Conservation (phyloP, 1,140 invertebrate genomes). For the Ptiloglossa arizonensis region DNA sequence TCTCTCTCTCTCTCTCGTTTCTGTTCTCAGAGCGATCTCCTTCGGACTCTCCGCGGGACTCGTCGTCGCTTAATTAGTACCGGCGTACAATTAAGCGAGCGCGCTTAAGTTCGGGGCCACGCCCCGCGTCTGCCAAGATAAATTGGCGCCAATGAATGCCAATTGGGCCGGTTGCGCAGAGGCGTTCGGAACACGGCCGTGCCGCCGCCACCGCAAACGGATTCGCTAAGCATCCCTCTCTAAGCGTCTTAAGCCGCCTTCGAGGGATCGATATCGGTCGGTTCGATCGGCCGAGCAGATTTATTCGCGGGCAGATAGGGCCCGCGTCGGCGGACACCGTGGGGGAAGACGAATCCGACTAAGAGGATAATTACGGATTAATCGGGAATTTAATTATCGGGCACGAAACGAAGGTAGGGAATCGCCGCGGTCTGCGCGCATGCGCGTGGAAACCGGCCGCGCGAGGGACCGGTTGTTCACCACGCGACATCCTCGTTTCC, state of each 20-base stretch:
- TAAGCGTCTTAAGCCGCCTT: slow-evolving; percentile 58
- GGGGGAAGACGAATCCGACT: neutral
- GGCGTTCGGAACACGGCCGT: slow-evolving; percentile 24
- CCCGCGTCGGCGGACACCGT: neutral
- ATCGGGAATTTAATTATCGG: slow-evolving; percentile 46
- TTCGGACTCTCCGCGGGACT: slow-evolving; percentile 38
- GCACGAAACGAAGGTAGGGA: neutral
- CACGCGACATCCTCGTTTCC: neutral
- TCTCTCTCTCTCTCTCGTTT: neutral
- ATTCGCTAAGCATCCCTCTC: slow-evolving; percentile 28
- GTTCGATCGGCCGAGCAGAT: slow-evolving; percentile 48
- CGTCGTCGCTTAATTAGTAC: slow-evolving; percentile 69
- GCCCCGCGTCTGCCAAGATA: slow-evolving; percentile 61
- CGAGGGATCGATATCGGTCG: slow-evolving; percentile 51
- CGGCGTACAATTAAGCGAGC: slow-evolving; percentile 66
- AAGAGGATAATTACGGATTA: slow-evolving; percentile 48
- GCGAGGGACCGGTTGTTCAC: neutral
- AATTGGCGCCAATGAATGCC: slow-evolving; percentile 71
- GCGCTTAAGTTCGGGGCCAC: slow-evolving; percentile 62
- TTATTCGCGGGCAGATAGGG: slow-evolving; percentile 52
- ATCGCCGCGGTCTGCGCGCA: neutral
- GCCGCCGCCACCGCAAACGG: slow-evolving; percentile 19
- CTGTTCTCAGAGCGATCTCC: neutral
- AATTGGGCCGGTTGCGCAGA: slow-evolving; percentile 59
- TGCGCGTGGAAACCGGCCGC: too few species aligned